Evolutionary conservation across 2,797 vertebrate genomes (phyloP), one percentile per base, ranked within the genome.

Genomic region (Leptodactylus fallax): DNA sequence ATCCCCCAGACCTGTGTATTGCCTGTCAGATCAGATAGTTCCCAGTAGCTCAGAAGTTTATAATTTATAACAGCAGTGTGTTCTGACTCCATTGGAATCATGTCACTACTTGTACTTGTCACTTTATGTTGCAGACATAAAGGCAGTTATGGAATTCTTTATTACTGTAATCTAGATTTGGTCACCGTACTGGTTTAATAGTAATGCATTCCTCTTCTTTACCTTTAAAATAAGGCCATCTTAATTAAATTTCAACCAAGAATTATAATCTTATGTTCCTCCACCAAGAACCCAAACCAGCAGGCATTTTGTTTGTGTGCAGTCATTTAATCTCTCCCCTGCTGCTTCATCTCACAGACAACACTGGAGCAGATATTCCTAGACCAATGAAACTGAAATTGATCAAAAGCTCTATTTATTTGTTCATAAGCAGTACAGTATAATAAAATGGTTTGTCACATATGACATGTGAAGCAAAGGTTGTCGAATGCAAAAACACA

Each of bases 361-460:
- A 19, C 16, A 72, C 8, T 72, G 36, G 69, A 72, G 45, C 10
- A 11, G 47, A 21, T n/a, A 51, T 45, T 51, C 11, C 45, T 51
- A 74, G 3, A 47, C 8, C 14, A 72, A 6, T n/a, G 10, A n/a
- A 47, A n/a, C 71, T 47, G 27, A 21, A 72, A 47, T 21, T 74
- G 71, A 49, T 74, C 71, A 74, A 51, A 49, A 74, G 47, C 19
- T 74, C 49, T 74, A 74, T 74, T 47, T 74, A 74, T 74, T 74
- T 10, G 47, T 16, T 4, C 71, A 74, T 49, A 49, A 49, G 11
- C 45, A 49, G 47, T n/a, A n/a, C 45, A 49, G 47, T n/a, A n/a
- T n/a, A 74, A 49, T 47, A 47, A 8, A 47, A 19, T 16, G 21
- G 27, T 72, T 47, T 45, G 16, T 16, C 36, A 21, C 10, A 47